Evolutionary conservation across 2,797 vertebrate genomes (phyloP).

Genomic region (Chelonia mydas): DNA sequence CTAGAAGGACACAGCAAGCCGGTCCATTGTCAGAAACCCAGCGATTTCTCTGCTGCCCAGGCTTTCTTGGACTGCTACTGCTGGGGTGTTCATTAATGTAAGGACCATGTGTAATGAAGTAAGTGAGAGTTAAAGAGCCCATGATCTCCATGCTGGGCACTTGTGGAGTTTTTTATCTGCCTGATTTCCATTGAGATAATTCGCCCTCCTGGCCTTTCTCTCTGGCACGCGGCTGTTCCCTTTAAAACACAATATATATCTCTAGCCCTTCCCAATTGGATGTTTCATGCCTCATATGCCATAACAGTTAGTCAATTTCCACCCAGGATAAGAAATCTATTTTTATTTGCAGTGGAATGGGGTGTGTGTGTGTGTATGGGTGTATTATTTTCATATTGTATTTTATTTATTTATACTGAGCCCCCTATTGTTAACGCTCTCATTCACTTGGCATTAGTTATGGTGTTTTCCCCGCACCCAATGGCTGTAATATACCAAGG

Average conservation of each 20-base stretch:
- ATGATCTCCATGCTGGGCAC: background rate
- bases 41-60: background rate
- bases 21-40: background rate
- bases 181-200: background rate
- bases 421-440: background rate
- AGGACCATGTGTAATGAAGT: background rate
- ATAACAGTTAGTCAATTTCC: conserved; percentile 76
- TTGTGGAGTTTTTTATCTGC: background rate
- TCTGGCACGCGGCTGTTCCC: background rate
- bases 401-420: background rate
- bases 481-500: background rate
- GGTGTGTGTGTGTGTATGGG: background rate
- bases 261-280: background rate
- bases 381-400: background rate
- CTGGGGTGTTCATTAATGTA: background rate
- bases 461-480: background rate
- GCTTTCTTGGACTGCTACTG: background rate
- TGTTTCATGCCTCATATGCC: conserved; percentile 64
- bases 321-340: conserved; percentile 75
- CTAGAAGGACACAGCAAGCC: background rate
- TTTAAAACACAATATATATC: background rate
- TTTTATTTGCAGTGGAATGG: conserved; percentile 70
- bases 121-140: background rate
- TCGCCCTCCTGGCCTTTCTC: background rate
- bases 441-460: background rate